Evolutionary conservation across 2,113 vertebrate genomes (phyloP).

Genomic region (Axis porcinus): DNA sequence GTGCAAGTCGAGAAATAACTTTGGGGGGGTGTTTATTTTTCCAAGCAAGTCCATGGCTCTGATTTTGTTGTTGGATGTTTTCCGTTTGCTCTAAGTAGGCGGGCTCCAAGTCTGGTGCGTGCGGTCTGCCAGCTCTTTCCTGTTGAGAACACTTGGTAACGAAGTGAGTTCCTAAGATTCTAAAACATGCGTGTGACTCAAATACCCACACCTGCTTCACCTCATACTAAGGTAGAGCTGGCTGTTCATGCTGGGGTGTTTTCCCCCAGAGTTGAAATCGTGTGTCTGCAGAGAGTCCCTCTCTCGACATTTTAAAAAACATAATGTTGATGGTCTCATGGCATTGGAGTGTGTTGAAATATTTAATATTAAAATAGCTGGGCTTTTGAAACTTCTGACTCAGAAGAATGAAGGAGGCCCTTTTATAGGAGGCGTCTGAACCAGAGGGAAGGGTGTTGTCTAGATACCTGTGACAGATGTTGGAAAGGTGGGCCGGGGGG

Average conservation of each 20-base stretch:
- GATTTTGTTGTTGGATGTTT: conserved; percentile 37
- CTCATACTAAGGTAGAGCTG: neutral
- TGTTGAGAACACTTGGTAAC: neutral
- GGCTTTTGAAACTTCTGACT: neutral
- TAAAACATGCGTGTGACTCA: neutral
- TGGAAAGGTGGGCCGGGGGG: neutral
- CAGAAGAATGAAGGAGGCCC: neutral
- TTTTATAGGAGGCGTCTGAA: neutral
- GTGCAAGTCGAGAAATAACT: conserved; percentile 17
- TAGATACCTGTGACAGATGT: neutral
- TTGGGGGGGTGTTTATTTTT: conserved; percentile 14
- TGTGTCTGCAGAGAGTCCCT: neutral
- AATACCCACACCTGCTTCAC: neutral
- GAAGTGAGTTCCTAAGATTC: neutral
- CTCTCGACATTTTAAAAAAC: neutral
- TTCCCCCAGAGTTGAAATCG: neutral
- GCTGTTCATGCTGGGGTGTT: neutral
- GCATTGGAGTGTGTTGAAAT: neutral
- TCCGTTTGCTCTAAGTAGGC: neutral
- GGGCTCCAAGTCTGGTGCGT: neutral
- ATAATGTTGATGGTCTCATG: neutral
- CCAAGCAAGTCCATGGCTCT: neutral
- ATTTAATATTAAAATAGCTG: neutral
- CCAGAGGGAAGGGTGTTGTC: neutral
- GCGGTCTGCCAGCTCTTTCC: neutral